Evolutionary conservation across 2,113 vertebrate species (phyloP), one percentile per base, ranked within the genome.

Genomic region (Phrynosoma blainvillii): DNA sequence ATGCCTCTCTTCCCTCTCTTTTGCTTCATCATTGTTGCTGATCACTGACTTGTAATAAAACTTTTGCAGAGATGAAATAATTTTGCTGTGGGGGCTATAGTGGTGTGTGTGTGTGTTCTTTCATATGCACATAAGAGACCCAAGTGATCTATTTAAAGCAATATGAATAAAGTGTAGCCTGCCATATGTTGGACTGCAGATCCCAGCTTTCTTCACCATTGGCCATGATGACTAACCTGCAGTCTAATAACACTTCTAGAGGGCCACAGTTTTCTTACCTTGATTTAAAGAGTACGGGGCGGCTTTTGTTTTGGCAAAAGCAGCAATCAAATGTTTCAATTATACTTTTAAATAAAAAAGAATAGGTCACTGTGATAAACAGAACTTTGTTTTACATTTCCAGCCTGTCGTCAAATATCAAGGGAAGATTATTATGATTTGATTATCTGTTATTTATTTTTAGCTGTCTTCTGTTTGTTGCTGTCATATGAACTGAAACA

Each of bases 31-130:
- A 40, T 1, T 11, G 23, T 70, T 84, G 66, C 0, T 74, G 79
- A 1, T 76, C 40, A 21, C 13, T 54, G 54, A 52, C 27, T 85
- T 90, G 4, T 66, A 70, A 27, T 13, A 87, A n/a, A 40, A 32
- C 23, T 86, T 93, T 92, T 54, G 59, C 68, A 40, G 7, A 70
- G 36, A 76, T 23, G 54, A 90, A 88, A 80, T 42, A 54, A 25
- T 21, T 94, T 92, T 89, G 78, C 79, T 85, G 68, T 23, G 84
- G 18, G 20, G 76, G 10, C n/a, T 21, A 0, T 47, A 21, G 7
- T 84, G 21, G 27, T 83, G 27, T 59, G 23, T 23, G 25, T 82
- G 36, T 47, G 14, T 62, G 3, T 18, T 16, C 18, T 59, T 6
- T 10, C 56, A 2, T 12, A 62, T 82, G 81, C 84, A 71, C 68